Base-by-base conservation (phyloP, 2,797 vertebrate species). In the Danionella dracula region DNA sequence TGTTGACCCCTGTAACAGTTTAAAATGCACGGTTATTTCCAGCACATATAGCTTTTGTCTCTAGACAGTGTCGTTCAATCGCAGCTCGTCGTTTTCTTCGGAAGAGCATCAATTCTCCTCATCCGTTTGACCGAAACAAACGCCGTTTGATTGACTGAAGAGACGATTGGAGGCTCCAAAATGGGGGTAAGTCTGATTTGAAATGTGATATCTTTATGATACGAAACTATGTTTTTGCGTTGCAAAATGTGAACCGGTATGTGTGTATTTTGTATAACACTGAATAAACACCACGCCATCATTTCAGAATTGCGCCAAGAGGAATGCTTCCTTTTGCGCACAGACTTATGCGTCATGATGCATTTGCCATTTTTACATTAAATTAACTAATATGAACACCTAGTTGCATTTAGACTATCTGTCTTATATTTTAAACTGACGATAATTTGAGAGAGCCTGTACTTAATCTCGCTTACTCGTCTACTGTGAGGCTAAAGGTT, bases 121-220 rank as follows among this genome's bases (percentile, higher is more conserved):
- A 66, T 67, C 72, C 75, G 76, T 38, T 77, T 76, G 37, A 69
- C 63, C 17, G 42, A 48, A 80, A 31, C 50, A 34, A 57, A 64
- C 73, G n/a, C 68, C 49, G 69, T 27, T 38, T 74, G 67, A 74
- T 72, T 73, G 29, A 58, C 56, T 35, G 76, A 82, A 75, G 74
- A 70, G 66, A 85, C 68, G 75, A 83, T 75, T 78, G 74, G 84
- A 77, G 70, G 73, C 82, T 75, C 63, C 74, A 70, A 81, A 54
- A 90, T 90, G 88, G 88, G 88, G 87, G 88, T 90, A 86, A 51
- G 29, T 63, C 13, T 20, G n/a, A 40, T 20, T 17, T 60, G 0
- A 20, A 38, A 13, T n/a, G 7, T n/a, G 10, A 34, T 16, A 1
- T 34, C 19, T 32, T n/a, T 31, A 16, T 4, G 8, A 41, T 13